These are phyloP conservation scores for Drosophila affinis DNA, from an alignment of 2,888 invertebrate species.

Conservation along the genomic window DNA sequence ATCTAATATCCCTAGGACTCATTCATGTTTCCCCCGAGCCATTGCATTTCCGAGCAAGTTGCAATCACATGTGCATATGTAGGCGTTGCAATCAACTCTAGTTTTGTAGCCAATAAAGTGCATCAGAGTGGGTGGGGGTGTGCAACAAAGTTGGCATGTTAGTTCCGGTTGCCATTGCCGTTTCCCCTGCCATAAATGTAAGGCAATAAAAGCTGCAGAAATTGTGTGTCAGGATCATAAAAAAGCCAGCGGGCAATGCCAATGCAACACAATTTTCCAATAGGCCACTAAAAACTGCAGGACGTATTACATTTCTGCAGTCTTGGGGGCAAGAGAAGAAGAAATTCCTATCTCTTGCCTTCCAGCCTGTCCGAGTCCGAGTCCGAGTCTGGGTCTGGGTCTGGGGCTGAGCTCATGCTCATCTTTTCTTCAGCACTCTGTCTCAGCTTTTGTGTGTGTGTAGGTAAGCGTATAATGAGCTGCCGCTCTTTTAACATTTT, in stretches of 20 bases:
- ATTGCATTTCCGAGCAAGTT: background rate
- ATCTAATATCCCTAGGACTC: background rate
- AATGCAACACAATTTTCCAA: conserved; percentile 35
- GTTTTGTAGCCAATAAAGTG: conserved; percentile 37
- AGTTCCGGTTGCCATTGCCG: conserved; percentile 13
- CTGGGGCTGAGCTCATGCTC: background rate
- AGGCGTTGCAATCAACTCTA: conserved; percentile 31
- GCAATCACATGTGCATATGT: background rate
- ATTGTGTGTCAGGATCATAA: conserved; percentile 44
- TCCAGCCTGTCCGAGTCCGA: background rate
- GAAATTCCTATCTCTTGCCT: background rate
- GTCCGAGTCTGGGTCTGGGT: no score
- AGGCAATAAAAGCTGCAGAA: conserved; percentile 32
- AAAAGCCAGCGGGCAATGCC: conserved; percentile 13
- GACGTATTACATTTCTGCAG: conserved; percentile 29
- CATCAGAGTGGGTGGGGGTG: conserved; percentile 16
- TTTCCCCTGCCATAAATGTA: conserved; percentile 29
- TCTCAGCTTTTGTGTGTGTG: conserved; percentile 32
- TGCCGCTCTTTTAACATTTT: conserved; percentile 74
- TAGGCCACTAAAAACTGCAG: conserved; percentile 43
- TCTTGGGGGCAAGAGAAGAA: background rate
- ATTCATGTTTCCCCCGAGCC: background rate
- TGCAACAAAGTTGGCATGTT: conserved; percentile 38
- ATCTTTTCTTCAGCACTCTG: background rate
- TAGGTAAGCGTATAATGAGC: conserved; percentile 71